phyloP scores from a whole-genome alignment of 2,888 invertebrate species.

The Stenodera caucasica region DNA sequence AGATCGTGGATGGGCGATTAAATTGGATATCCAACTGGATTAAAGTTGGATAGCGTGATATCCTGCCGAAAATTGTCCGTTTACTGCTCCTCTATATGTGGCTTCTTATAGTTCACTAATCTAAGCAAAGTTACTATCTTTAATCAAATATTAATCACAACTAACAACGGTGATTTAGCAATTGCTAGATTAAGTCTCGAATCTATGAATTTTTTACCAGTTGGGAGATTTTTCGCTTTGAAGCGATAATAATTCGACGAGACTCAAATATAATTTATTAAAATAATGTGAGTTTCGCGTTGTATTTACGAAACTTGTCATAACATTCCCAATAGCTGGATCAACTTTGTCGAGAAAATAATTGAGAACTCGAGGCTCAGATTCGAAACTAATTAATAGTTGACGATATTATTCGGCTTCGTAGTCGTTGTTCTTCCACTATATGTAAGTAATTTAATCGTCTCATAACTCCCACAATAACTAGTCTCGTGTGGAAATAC shows the following conservation, averaged over 20 bases:
- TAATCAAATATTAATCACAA: no score
- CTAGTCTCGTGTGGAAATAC: neutral
- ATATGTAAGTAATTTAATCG: neutral
- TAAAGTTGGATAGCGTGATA: conserved; percentile 18
- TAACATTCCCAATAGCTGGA: neutral
- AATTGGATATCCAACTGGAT: conserved; percentile 11
- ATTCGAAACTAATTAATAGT: conserved; percentile 25
- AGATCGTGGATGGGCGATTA: conserved; percentile 19
- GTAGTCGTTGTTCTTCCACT: neutral
- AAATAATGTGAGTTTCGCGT: no score
- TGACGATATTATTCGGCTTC: conserved; percentile 2
- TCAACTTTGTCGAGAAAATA: neutral
- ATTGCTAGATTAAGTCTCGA: no score
- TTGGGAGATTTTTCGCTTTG: no score
- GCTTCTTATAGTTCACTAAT: neutral
- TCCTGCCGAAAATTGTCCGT: conserved; percentile 17
- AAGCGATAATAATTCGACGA: no score
- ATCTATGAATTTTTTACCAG: no score
- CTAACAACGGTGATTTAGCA: no score
- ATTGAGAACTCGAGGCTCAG: conserved; percentile 5
- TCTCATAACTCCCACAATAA: neutral
- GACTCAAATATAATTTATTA: neutral
- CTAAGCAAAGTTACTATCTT: no score
- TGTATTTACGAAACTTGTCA: no score
- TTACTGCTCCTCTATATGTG: neutral